phyloP scores from a whole-genome alignment of 2,113 vertebrate species.

The Hemicordylus capensis region DNA sequence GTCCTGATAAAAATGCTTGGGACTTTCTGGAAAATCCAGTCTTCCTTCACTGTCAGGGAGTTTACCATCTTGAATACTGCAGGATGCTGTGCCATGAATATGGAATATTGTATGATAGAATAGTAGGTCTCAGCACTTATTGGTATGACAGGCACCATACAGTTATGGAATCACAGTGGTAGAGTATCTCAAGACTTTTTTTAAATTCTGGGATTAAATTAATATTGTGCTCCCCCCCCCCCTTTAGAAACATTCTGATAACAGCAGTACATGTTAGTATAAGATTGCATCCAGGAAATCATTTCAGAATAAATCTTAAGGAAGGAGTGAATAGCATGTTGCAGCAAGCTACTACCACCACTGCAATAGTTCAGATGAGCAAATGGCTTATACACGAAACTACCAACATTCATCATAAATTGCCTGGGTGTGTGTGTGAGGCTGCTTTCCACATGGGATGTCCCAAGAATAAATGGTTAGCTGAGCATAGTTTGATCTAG shows the following conservation, averaged over 20 bases:
- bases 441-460: background rate
- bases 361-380: background rate
- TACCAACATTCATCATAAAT: background rate
- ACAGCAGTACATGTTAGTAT: background rate
- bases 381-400: background rate
- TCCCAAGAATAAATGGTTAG: background rate
- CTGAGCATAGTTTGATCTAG: background rate
- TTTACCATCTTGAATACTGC: slow-evolving; percentile 69
- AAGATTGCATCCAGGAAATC: background rate
- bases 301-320: background rate
- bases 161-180: background rate
- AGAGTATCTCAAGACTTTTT: background rate
- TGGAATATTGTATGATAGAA: background rate
- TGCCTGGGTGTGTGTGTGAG: background rate
- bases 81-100: slow-evolving; percentile 65
- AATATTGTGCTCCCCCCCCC: background rate
- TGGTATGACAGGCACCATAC: background rate
- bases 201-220: too few relatives aligned
- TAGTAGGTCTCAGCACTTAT: background rate
- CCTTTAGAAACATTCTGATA: background rate
- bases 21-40: slow-evolving; percentile 77
- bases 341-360: background rate
- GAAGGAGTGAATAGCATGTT: background rate
- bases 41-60: slow-evolving; percentile 68
- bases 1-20: slow-evolving; percentile 69